Percentiles rank a stretch among this genome's conserved stretches.
Evolutionary conservation across 2,888 invertebrate species (phyloP).

Genomic region (Lithodes maja): DNA sequence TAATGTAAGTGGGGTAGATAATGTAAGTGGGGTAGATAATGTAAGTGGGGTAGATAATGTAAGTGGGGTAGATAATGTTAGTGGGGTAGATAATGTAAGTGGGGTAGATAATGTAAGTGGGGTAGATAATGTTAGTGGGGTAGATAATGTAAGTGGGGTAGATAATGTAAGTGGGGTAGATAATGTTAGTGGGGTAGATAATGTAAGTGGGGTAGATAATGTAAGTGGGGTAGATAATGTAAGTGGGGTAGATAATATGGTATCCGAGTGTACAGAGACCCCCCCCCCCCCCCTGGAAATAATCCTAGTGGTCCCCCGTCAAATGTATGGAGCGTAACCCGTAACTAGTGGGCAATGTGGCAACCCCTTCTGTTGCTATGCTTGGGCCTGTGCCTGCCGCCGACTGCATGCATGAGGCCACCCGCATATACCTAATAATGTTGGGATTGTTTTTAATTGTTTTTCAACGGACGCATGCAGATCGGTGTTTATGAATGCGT

Average conservation of each 20-base stretch:
- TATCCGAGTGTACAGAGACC: too few relatives aligned
- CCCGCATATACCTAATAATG: neutral
- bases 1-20: neutral
- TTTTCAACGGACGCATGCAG: neutral
- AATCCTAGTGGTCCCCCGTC: too few relatives aligned
- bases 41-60: neutral
- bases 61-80: neutral
- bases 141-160: neutral
- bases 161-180: neutral
- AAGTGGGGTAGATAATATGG: neutral
- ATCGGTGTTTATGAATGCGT: too few relatives aligned
- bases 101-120: neutral
- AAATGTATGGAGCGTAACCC: too few relatives aligned
- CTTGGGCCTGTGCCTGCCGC: neutral
- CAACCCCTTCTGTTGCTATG: conserved; percentile 1
- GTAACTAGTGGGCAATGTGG: neutral
- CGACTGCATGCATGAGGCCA: neutral
- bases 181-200: neutral
- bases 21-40: neutral
- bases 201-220: neutral
- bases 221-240: neutral
- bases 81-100: neutral
- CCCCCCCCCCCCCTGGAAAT: too few relatives aligned
- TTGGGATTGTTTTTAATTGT: neutral
- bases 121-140: neutral